Percentiles rank a stretch among this genome's conserved stretches.
These are phyloP conservation scores for Tapirus terrestris DNA, from an alignment of 2,113 vertebrate genomes.

Conservation along the genomic window DNA sequence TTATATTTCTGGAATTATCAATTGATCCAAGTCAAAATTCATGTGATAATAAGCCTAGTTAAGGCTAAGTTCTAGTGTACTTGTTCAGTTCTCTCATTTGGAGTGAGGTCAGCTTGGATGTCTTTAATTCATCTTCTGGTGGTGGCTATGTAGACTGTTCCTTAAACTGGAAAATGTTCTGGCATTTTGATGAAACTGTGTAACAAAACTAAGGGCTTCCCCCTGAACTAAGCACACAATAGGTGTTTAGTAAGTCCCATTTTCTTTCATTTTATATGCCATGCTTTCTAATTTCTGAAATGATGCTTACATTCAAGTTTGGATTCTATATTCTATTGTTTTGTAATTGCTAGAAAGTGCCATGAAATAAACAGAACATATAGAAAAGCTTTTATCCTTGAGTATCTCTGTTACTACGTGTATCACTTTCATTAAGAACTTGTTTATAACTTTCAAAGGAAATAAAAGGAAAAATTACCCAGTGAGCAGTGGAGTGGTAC, in stretches of 20 bases:
- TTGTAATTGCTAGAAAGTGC: not conserved
- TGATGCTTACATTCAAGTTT: not conserved
- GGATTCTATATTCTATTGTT: not conserved
- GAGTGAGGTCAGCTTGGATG: not conserved
- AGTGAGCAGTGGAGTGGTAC: not conserved
- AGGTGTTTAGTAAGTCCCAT: not conserved
- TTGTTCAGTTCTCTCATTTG: not conserved
- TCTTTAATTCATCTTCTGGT: not conserved
- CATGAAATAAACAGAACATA: not conserved
- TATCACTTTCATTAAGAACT: not conserved
- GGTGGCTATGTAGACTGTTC: not conserved
- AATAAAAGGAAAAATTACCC: not conserved
- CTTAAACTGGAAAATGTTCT: not conserved
- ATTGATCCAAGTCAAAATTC: not conserved
- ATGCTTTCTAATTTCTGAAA: not conserved
- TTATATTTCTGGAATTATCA: not conserved
- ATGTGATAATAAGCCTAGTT: not conserved
- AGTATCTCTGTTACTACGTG: not conserved
- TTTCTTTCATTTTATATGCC: not conserved
- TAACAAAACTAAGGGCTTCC: not conserved
- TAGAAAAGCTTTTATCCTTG: not conserved
- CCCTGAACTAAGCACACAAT: not conserved
- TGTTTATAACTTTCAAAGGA: conserved; percentile 7
- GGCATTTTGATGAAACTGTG: not conserved
- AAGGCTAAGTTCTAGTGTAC: not conserved